These are phyloP conservation scores for Aleadryas rufinucha DNA, from an alignment of 2,113 vertebrate species.

Conservation along the genomic window DNA sequence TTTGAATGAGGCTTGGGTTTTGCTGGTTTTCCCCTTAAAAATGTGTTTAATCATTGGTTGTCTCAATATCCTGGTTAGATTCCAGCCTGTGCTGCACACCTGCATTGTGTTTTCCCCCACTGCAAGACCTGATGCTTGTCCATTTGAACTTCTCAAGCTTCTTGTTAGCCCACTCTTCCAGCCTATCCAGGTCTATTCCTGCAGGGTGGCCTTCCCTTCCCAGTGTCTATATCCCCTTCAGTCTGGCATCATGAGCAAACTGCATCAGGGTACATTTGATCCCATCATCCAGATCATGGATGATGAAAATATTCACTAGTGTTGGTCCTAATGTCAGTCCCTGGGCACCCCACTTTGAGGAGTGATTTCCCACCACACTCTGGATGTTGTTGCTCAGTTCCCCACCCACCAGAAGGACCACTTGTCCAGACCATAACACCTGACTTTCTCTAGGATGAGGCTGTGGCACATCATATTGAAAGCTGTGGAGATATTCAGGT, in stretches of 20 bases:
- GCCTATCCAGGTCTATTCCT: background rate
- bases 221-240: background rate
- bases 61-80: background rate
- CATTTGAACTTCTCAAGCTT: background rate
- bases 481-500: background rate
- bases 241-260: background rate
- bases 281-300: background rate
- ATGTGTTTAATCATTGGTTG: background rate
- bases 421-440: background rate
- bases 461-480: accelerated
- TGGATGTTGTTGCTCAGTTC: background rate
- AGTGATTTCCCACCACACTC: background rate
- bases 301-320: background rate
- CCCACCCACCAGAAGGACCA: too few species aligned
- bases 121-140: background rate
- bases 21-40: background rate
- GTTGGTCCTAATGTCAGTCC: too few species aligned
- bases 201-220: background rate
- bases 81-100: background rate
- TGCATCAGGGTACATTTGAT: background rate
- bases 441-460: background rate
- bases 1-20: background rate
- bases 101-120: background rate
- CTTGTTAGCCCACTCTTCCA: background rate
- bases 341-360: background rate